Percentiles rank a stretch among this genome's conserved stretches.
Evolutionary conservation across 2,888 invertebrate species (phyloP).

Genomic region (Neoaliturus tenellus): DNA sequence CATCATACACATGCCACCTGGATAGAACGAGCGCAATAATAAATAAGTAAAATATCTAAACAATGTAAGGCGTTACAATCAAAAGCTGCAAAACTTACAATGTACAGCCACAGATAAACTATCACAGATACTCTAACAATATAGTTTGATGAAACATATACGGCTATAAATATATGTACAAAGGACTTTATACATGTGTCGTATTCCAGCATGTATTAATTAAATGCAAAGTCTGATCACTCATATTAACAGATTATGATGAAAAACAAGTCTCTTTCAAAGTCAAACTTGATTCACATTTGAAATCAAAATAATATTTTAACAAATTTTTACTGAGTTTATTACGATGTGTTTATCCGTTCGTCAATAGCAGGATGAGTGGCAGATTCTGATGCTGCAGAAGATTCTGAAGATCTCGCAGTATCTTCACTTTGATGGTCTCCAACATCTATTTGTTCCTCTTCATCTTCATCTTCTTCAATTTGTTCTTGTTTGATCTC

Average conservation of each 20-base stretch:
- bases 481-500: conserved; percentile 56
- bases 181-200: not conserved
- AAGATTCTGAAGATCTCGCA: not conserved
- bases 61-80: conserved; percentile 31
- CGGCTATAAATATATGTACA: conserved; percentile 23
- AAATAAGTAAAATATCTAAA: conserved; percentile 14
- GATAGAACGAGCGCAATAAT: not conserved
- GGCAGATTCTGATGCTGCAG: not conserved
- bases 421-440: conserved; percentile 47
- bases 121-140: conserved; percentile 50
- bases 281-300: not conserved
- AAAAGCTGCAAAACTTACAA: conserved; percentile 19
- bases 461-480: conserved; percentile 56
- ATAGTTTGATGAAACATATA: conserved; percentile 18
- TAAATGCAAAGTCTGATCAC: not conserved
- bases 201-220: not conserved
- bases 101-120: conserved; percentile 42
- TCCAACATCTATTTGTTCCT: conserved; percentile 59
- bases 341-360: not conserved
- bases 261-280: not conserved
- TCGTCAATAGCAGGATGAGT: not conserved
- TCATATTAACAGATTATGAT: not conserved
- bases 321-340: not conserved
- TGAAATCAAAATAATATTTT: not conserved
- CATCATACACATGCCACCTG: not conserved